phyloP scores from a whole-genome alignment of 2,797 vertebrate genomes.

The Diplodus sargus region DNA sequence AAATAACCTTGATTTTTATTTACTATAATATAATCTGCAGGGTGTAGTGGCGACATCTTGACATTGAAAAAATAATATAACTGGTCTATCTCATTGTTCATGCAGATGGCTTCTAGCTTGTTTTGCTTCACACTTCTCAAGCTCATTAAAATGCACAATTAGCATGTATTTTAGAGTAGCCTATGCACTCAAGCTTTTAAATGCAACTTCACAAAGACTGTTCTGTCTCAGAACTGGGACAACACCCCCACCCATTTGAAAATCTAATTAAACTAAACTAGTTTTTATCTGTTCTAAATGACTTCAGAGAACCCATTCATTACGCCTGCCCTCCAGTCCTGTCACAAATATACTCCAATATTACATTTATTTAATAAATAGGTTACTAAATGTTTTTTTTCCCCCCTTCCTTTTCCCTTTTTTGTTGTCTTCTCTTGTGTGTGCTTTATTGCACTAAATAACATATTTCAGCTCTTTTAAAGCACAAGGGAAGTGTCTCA shows the following conservation, averaged over 20 bases:
- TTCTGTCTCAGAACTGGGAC: slow-evolving; percentile 86
- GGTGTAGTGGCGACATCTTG: neutral
- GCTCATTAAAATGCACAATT: slow-evolving; percentile 73
- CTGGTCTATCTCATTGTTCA: slow-evolving; percentile 24
- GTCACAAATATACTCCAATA: slow-evolving; percentile 86
- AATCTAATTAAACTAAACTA: slow-evolving; percentile 92
- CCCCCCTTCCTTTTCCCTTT: neutral
- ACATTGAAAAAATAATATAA: slow-evolving; percentile 22
- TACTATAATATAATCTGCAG: neutral
- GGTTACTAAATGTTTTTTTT: slow-evolving; percentile 82
- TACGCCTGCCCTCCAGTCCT: slow-evolving; percentile 87
- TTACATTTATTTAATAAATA: slow-evolving; percentile 88
- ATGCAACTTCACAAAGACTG: slow-evolving; percentile 84
- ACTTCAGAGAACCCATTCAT: slow-evolving; percentile 88
- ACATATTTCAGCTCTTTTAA: slow-evolving; percentile 23
- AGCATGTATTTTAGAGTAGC: slow-evolving; percentile 80
- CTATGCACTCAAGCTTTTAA: slow-evolving; percentile 76
- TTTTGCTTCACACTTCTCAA: slow-evolving; percentile 50
- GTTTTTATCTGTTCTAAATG: slow-evolving; percentile 89
- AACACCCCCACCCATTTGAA: slow-evolving; percentile 85
- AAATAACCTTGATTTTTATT: slow-evolving; percentile 1
- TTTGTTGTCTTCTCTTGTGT: slow-evolving; percentile 69
- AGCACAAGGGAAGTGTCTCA: slow-evolving; percentile 8
- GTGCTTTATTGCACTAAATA: slow-evolving; percentile 44
- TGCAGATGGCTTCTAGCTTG: slow-evolving; percentile 40